Evolutionary conservation across 2,113 vertebrate genomes (phyloP), one percentile per base, ranked within the genome.

Genomic region (Marmota monax): DNA sequence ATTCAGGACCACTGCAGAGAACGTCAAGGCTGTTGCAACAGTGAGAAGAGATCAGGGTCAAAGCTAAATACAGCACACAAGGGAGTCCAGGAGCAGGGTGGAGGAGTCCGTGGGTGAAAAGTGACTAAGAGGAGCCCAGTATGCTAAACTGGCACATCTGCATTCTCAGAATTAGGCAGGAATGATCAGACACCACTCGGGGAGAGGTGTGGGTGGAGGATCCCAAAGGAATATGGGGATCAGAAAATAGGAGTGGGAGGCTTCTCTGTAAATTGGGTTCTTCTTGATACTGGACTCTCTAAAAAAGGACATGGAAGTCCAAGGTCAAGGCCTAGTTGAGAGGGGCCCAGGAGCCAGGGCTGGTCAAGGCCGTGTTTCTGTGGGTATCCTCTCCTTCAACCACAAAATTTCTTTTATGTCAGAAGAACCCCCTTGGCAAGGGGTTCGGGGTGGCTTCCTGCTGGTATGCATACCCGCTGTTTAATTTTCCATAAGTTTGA

Each of bases 381-480:
- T 76, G 11, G 39, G 10, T 0, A 22, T 34, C 20, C 72, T 39
- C 4, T 74, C 9, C 20, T 74, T 42, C 12, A 73, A 10, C 51
- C 4, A 51, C 3, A 14, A 13, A 45, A 45, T 7, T 22, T 45
- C 6, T 45, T 45, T 7, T 9, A 45, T 45, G 45, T 1, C 45
- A 45, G 45, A 45, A 45, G 45, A 45, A 45, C 7, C 37, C 48
- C 27, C 13, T 51, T 34, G n/a, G 25, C 58, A 39, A 83, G 58
- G 7, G 42, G 1, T 1, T 37, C 0, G 34, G 37, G 14, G 37
- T 14, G 58, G 14, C 9, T 51, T 9, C 37, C 61, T 34, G 39
- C 58, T 5, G 12, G 37, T 5, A 4, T 27, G 22, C n/a, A 84
- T 2, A 7, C 14, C 4, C 6, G 0, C 23, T 51, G 2, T 42